Evolutionary conservation across 1,140 invertebrate species (phyloP).

Genomic region (Aphidius ervi): DNA sequence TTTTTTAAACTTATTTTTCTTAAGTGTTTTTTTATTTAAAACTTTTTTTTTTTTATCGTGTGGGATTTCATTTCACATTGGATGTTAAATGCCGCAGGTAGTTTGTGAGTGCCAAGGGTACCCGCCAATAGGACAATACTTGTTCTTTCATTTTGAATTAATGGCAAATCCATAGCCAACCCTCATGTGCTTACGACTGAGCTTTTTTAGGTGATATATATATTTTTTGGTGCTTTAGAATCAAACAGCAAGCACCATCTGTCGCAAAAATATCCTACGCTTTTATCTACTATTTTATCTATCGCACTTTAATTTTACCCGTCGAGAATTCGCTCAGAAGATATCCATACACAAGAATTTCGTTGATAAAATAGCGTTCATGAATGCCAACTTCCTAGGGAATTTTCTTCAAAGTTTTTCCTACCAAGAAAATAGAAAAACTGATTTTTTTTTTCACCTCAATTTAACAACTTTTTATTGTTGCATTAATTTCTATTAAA

Average conservation of each 20-base stretch:
- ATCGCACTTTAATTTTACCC: too few species aligned
- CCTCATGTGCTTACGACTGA: slow-evolving; percentile 25
- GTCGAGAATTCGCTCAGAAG: too few species aligned
- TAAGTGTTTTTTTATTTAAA: neutral
- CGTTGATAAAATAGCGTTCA: too few species aligned
- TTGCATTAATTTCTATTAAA: too few species aligned
- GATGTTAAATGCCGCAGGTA: slow-evolving; percentile 33
- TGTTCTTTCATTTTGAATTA: slow-evolving; percentile 37
- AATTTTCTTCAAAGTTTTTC: too few species aligned
- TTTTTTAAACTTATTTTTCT: too few species aligned
- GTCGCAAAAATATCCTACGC: slow-evolving; percentile 15
- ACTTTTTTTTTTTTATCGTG: neutral
- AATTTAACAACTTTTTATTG: too few species aligned
- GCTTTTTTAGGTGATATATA: slow-evolving; percentile 19
- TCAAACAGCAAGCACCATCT: slow-evolving; percentile 32
- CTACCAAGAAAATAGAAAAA: too few species aligned
- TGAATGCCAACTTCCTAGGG: too few species aligned
- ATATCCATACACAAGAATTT: too few species aligned
- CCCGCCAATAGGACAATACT: slow-evolving; percentile 38
- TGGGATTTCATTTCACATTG: neutral
- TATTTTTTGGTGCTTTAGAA: slow-evolving; percentile 3
- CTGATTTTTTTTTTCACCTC: too few species aligned
- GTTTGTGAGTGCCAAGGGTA: slow-evolving; percentile 27
- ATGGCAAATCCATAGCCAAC: slow-evolving; percentile 48
- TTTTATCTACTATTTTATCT: neutral